Evolutionary conservation across 2,888 invertebrate genomes (phyloP).

Genomic region (Eristalis pertinax): DNA sequence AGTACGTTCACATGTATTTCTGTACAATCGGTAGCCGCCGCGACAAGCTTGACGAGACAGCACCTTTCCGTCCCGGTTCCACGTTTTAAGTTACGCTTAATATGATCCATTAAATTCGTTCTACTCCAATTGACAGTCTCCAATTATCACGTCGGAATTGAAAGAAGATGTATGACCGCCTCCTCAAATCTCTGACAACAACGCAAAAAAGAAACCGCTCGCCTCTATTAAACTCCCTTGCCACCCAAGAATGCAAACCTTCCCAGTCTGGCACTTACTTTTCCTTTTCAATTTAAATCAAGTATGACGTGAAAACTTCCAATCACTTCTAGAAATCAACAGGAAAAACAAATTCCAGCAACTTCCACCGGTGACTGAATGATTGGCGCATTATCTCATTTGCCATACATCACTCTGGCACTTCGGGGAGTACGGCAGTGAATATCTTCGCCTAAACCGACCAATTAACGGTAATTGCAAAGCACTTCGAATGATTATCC

Average conservation of each 20-base stretch:
- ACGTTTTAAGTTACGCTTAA: neutral
- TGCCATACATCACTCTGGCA: slow-evolving; percentile 41
- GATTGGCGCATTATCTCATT: slow-evolving; percentile 33
- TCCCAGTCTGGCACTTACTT: neutral
- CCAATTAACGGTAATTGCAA: slow-evolving; percentile 59
- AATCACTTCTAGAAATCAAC: neutral
- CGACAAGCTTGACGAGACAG: neutral
- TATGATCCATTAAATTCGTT: neutral
- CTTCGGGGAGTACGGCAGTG: slow-evolving; percentile 7
- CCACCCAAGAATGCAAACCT: neutral
- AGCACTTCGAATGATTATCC: slow-evolving; percentile 46
- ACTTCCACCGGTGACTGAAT: neutral
- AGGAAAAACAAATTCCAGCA: neutral
- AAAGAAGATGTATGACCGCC: neutral
- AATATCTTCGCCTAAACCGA: slow-evolving; percentile 35
- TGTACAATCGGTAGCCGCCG: too few relatives aligned
- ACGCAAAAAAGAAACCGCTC: neutral
- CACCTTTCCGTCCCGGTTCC: neutral
- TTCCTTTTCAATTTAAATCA: neutral
- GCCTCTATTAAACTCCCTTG: neutral
- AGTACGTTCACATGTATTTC: too few relatives aligned
- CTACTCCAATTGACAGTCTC: neutral
- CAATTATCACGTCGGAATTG: neutral
- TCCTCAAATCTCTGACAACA: neutral
- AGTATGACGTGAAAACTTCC: neutral